These are phyloP conservation scores for Numida meleagris DNA, from an alignment of 2,113 vertebrate species.

Conservation along the genomic window DNA sequence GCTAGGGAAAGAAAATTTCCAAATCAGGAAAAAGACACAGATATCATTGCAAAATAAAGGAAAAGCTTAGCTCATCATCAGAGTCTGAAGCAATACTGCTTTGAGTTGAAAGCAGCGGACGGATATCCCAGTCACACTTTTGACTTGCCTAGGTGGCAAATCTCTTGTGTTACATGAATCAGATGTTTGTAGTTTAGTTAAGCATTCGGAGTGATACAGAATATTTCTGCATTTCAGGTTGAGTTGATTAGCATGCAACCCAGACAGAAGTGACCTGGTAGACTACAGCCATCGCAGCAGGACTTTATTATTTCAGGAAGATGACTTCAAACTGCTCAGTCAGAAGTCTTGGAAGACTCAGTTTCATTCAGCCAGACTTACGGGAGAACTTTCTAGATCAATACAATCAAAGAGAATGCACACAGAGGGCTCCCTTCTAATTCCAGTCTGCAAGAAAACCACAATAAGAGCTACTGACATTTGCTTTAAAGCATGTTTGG, in stretches of 20 bases:
- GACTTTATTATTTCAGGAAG: background rate
- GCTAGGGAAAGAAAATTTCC: background rate
- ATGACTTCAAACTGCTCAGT: background rate
- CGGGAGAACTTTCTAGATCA: slow-evolving; percentile 32
- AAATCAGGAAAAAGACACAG: background rate
- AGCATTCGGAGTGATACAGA: background rate
- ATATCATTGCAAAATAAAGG: background rate
- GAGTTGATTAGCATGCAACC: background rate
- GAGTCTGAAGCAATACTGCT: background rate
- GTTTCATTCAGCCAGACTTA: background rate
- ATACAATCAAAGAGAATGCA: background rate
- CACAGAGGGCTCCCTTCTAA: background rate
- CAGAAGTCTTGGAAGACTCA: slow-evolving; percentile 1
- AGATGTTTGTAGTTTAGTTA: background rate
- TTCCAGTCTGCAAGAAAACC: background rate
- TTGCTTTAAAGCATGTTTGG: background rate
- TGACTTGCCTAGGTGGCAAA: background rate
- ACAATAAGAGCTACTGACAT: background rate
- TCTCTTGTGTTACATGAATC: background rate
- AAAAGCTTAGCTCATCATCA: background rate
- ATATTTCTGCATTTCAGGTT: background rate
- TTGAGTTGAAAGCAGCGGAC: background rate
- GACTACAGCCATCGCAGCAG: background rate
- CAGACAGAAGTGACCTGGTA: background rate
- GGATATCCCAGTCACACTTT: background rate